Conservation (phyloP, 2,888 invertebrate species). For the Pseudococcus longispinus region DNA sequence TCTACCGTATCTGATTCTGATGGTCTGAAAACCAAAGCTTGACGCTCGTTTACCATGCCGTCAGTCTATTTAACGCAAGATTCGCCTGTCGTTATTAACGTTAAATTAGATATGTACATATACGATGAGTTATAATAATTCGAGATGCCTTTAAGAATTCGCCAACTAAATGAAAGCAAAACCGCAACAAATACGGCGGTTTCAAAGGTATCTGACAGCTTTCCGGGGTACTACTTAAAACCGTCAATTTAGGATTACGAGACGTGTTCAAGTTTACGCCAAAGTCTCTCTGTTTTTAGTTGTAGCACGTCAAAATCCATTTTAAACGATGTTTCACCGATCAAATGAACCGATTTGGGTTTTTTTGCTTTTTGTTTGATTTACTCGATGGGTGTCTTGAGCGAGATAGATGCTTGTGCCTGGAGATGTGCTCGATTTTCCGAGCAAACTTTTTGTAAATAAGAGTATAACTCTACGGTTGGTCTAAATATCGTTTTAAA, state of each 20-base stretch:
- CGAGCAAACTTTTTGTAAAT: no score
- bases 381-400: not conserved
- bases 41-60: not conserved
- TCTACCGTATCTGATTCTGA: not conserved
- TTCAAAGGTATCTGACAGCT: slow-evolving; percentile 17
- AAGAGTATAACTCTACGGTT: no score
- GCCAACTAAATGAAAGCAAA: not conserved
- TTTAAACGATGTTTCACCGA: not conserved
- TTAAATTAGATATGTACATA: not conserved
- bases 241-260: not conserved
- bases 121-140: not conserved
- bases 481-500: no score
- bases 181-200: slow-evolving; percentile 5
- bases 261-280: not conserved
- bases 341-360: not conserved
- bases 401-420: no score
- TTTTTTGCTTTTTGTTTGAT: not conserved
- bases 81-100: not conserved
- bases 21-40: not conserved
- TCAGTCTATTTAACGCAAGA: not conserved
- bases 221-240: not conserved
- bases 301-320: not conserved
- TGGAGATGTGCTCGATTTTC: no score
- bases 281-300: not conserved
- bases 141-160: not conserved